Base-by-base conservation (phyloP, 2,888 invertebrate genomes). In the Drosophila kokeensis region DNA sequence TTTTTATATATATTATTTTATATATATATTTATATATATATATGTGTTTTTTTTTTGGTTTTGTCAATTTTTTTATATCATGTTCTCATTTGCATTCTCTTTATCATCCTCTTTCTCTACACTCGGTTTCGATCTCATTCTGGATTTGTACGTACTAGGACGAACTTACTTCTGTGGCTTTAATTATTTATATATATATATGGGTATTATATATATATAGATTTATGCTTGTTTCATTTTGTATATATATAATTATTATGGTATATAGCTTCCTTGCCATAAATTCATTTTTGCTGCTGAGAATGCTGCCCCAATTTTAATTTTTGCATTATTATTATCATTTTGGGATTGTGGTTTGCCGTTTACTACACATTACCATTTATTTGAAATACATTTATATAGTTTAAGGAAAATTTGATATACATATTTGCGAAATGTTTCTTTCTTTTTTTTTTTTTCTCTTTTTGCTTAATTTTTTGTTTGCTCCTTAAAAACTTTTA, bases 331-430 rank as follows among this genome's bases (percentile, higher is more conserved):
- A 34, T 29, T 42, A 42, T n/a, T 49, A 2, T 50, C 30, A 42
- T n/a, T 49, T 27, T 5, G 45, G 53, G 38, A n/a, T 38, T 15
- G 48, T 18, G 32, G 15, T 42, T 40, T 70, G 73, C 71, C 73
- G 48, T 71, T 62, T 70, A 60, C 69, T 78, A 81, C 67, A 76
- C 57, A 60, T 72, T 79, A 69, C 58, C 69, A 69, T 66, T 64
- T 54, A 61, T 55, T 69, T 63, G 72, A 57, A 64, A 76, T 71
- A 82, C 81, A 76, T 82, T 58, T 65, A 76, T 76, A 36, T 54
- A 38, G 54, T 38, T 55, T 27, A 55, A 55, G 55, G 29, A 55
- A 55, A 55, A 55, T 55, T 40, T 38, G 29, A 38, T 55, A 55
- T 55, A 55, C 38, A 55, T 38, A 50, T 30, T 29, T 55, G 38